Evolutionary conservation across 2,113 vertebrate species (phyloP).

Genomic region (Puntigrus tetrazona): DNA sequence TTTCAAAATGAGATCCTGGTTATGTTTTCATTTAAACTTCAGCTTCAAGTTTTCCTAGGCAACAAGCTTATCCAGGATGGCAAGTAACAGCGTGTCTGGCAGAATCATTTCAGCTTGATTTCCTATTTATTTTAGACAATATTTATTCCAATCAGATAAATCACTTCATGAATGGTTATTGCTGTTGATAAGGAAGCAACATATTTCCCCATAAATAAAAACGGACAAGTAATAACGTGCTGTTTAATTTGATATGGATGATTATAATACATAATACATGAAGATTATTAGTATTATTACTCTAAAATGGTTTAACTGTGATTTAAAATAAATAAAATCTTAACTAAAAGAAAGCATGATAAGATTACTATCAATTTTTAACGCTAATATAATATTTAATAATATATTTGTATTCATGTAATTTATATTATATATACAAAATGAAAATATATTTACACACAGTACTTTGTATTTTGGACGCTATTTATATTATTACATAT

Average conservation of each 20-base stretch:
- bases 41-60: neutral
- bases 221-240: neutral
- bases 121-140: neutral
- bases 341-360: no score
- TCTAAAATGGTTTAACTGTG: neutral
- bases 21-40: neutral
- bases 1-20: neutral
- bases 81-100: neutral
- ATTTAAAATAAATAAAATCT: neutral
- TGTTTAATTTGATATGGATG: neutral
- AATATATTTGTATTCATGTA: no score
- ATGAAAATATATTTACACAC: no score
- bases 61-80: neutral
- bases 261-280: no score
- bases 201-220: neutral
- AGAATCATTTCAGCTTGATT: neutral
- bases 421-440: no score
- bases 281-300: no score
- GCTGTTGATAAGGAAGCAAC: neutral
- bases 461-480: no score
- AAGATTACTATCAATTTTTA: no score
- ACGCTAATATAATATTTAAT: no score
- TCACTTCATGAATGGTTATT: neutral
- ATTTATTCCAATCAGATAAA: neutral
- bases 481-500: no score